Base-by-base conservation (phyloP, 2,113 vertebrate species). In the Rhegmatorhina hoffmannsi region DNA sequence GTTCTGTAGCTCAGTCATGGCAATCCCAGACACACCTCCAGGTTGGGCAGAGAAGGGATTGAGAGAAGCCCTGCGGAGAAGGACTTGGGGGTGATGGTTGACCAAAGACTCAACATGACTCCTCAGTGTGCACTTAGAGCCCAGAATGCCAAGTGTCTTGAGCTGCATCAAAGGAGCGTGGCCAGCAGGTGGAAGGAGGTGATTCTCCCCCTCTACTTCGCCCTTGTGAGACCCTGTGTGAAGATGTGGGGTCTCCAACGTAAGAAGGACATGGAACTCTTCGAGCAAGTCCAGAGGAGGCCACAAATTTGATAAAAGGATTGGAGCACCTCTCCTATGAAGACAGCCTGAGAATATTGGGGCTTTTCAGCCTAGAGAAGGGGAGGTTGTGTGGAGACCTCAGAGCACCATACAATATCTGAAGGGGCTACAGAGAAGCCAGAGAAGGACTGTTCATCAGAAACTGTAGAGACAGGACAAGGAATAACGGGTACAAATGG, bases 211-310 rank as follows among this genome's bases (percentile, higher is more conserved):
- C n/a, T 62, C 62, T 44, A 2, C 31, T 60, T 16, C 31, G n/a
- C 70, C n/a, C 29, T 60, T 47, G 19, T 62, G 53, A 53, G 53
- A 60, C 33, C 24, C 13, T 17, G 31, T 6, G 13, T 55, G 29
- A 25, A 68, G 18, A 1, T 68, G n/a, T 55, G 0, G 1, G n/a
- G n/a, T 15, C n/a, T 17, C 13, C 24, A 62, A 2, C 2, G 15
- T 2, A 14, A 40, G 53, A 47, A 82, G 9, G 24, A 62, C 38
- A 12, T 34, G 6, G 70, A 62, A 49, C 20, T 69, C n/a, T 40
- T 47, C 47, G 55, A 55, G 3, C 25, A 69, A 53, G 53, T 53
- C 46, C 38, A 53, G 55, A 62, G 47, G 5, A 53, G 19, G 53
- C 11, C 78, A 34, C 16, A 74, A 15, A 2, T 3, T 40, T 55